A percentile compares a stretch with the other conserved stretches of the same genome.
These are phyloP conservation scores for Steinernema khuongi DNA, from an alignment of 1,140 invertebrate genomes.

Conservation along the genomic window DNA sequence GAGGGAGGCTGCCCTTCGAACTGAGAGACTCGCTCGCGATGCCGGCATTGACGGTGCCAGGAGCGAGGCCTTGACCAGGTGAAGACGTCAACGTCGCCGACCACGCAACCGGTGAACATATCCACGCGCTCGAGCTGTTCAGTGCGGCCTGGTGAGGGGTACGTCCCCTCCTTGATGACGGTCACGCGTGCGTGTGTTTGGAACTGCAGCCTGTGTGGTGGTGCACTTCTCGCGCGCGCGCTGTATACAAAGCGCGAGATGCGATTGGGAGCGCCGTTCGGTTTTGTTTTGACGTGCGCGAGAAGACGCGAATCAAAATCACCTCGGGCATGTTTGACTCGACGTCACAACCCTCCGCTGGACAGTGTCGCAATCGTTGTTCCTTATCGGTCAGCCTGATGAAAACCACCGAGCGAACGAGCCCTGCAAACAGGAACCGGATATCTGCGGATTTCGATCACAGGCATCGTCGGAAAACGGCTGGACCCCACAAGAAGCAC, in stretches of 20 bases:
- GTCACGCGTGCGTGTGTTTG: neutral
- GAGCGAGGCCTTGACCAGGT: constrained; percentile 5
- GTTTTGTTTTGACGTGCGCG: constrained; percentile 16
- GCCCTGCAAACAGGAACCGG: neutral
- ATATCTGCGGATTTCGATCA: too few species aligned
- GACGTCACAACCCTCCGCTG: neutral
- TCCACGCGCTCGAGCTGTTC: neutral
- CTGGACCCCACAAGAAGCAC: too few species aligned
- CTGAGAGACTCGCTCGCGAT: neutral
- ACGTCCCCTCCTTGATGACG: neutral
- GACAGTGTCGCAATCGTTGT: neutral
- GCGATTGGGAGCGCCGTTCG: constrained; percentile 13
- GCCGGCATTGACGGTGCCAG: neutral
- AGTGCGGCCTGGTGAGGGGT: neutral
- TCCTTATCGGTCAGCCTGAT: neutral
- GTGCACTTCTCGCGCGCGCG: constrained; percentile 14
- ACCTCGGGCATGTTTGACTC: neutral
- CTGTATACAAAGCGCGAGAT: constrained; percentile 11
- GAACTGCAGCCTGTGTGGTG: constrained; percentile 11
- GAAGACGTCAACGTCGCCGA: neutral
- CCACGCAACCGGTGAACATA: neutral
- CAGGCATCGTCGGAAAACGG: too few species aligned
- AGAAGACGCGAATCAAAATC: constrained; percentile 9
- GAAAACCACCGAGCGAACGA: neutral
- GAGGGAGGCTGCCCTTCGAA: neutral